Evolutionary conservation across 2,888 invertebrate genomes (phyloP).

Genomic region (Ditylenchus weischeri): DNA sequence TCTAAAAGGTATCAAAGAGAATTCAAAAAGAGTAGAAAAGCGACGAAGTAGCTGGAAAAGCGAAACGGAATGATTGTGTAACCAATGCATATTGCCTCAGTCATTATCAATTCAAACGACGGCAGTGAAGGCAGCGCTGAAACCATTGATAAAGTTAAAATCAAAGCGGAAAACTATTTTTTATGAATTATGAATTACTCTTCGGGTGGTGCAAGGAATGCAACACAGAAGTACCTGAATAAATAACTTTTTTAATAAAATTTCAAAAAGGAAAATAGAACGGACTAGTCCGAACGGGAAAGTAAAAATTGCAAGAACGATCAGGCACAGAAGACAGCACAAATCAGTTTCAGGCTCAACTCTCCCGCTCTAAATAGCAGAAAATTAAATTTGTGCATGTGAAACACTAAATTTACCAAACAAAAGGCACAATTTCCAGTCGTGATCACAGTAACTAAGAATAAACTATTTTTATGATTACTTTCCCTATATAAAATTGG

Average conservation of each 20-base stretch:
- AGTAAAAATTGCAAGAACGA: constrained; percentile 52
- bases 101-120: constrained; percentile 21
- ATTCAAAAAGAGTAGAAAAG: too few relatives aligned
- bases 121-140: constrained; percentile 24
- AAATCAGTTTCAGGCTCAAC: constrained; percentile 49
- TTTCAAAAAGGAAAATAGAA: too few relatives aligned
- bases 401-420: constrained; percentile 9
- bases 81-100: neutral
- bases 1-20: too few relatives aligned
- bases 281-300: constrained; percentile 52
- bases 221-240: constrained; percentile 43
- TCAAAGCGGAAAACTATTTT: neutral
- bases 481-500: constrained; percentile 23
- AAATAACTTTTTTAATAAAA: too few relatives aligned
- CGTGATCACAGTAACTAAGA: constrained; percentile 17
- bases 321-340: constrained; percentile 52
- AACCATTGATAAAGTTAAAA: neutral
- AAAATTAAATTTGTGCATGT: constrained; percentile 13
- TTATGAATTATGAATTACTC: neutral
- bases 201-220: constrained; percentile 48
- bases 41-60: too few relatives aligned
- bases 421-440: constrained; percentile 7
- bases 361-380: constrained; percentile 38
- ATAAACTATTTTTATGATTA: too few relatives aligned
- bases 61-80: neutral